Evolutionary conservation across 1,140 invertebrate genomes (phyloP), one percentile per base, ranked within the genome.

Genomic region (Mizuhopecten yessoensis): DNA sequence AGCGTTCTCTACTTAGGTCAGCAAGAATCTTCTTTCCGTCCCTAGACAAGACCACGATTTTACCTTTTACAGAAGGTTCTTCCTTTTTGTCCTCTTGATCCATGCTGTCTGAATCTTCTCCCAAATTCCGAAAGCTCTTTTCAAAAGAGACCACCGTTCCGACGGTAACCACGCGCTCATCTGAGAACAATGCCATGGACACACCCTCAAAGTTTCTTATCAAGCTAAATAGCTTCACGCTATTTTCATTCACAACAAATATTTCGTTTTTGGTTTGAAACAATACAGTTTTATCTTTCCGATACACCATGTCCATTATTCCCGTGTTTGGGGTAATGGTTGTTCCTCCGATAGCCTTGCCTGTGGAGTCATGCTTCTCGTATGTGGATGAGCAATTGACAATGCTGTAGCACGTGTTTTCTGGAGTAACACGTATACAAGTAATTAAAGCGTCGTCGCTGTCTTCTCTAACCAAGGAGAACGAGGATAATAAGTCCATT

Each of bases 261-360:
- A 75, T 29, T 75, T 75, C 57, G 23, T 75, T 75, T 75, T 75
- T 75, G 57, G 57, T 75, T 75, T 29, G 57, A 75, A 75, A 75
- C 23, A 75, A n/a, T 29, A 75, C 57, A 29, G 1, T 75, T 2
- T 75, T 75, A 29, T 75, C 57, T 75, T 75, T 75, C n/a, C 57
- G 57, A 29, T 75, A 75, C 9, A 29, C 57, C 57, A 75, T 75
- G 11, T 75, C 57, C 23, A 75, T 75, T n/a, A 75, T 75, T n/a
- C 5, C 1, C n/a, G 57, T 75, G 5, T 29, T 5, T 5, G 57
- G 57, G 9, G 57, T 75, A 29, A 75, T 75, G n/a, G 57, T 75
- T n/a, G n/a, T 75, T 5, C 23, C 57, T 75, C 57, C 57, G 11
- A 75, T 29, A 75, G 3, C n/a, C 57, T 75, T 75, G 57, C 57